Conservation (phyloP, 2,888 invertebrate genomes). For the Micoletzkya japonica region DNA sequence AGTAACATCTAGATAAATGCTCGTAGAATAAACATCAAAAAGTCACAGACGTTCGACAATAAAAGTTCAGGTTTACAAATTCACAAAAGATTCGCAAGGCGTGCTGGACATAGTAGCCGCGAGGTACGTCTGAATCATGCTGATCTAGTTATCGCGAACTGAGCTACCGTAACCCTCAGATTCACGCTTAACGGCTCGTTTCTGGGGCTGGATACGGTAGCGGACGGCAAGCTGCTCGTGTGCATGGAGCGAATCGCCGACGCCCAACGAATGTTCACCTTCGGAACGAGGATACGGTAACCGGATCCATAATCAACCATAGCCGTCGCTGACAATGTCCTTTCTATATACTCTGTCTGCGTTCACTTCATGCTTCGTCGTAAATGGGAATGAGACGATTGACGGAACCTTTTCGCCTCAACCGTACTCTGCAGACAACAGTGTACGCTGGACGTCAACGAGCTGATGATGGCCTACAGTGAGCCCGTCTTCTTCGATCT, state of each 20-base stretch:
- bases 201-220: slow-evolving; percentile 53
- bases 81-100: slow-evolving; percentile 10
- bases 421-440: slow-evolving; percentile 46
- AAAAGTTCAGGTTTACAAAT: slow-evolving; percentile 17
- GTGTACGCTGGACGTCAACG: slow-evolving; percentile 36
- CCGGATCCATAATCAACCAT: too few species aligned
- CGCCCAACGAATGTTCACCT: slow-evolving; percentile 17
- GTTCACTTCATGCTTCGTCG: too few species aligned
- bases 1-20: too few species aligned
- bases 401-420: too few species aligned
- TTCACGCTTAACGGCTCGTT: slow-evolving; percentile 63
- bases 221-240: slow-evolving; percentile 64
- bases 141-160: neutral
- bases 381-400: too few species aligned
- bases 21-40: too few species aligned
- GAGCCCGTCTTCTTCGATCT: slow-evolving; percentile 68
- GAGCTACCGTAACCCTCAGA: neutral
- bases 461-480: slow-evolving; percentile 30
- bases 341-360: too few species aligned
- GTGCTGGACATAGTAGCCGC: slow-evolving; percentile 61
- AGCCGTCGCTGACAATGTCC: too few species aligned
- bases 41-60: neutral
- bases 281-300: slow-evolving; percentile 27
- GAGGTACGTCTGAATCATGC: slow-evolving; percentile 42
- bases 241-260: slow-evolving; percentile 49